Base-by-base conservation (phyloP, 92 coral and sea anemone species). In the Zoanthus sansibaricus region DNA sequence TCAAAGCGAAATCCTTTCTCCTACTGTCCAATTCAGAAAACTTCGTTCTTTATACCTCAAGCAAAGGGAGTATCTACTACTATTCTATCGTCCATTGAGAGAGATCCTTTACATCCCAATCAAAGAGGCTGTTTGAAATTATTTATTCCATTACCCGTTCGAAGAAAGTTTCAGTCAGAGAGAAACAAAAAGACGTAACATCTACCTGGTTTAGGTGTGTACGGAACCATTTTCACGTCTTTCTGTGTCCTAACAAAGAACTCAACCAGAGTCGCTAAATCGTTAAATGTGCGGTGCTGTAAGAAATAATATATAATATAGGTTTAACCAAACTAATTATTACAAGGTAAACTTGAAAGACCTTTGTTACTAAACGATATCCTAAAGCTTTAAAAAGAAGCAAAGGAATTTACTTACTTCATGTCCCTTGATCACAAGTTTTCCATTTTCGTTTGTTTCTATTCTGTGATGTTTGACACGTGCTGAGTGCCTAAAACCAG, bases 401-500 rank as follows among this genome's bases (percentile, higher is more conserved):
- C 14, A 69, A 9, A 2, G 72, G 33, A 17, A 47, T 74, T 20
- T 32, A 48, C 82, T 76, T 62, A 94, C 98, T 93, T 94, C 98
- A 47, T 91, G 91, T 9, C 93, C 95, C 69, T 90, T 93, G 72
- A 96, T 91, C 17, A 92, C 79, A 17, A 96, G 88, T 72, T 85
- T 77, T 20, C 89, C 89, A 20, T 83, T 83, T 15, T 75, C 82
- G 45, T 76, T 77, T 7, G 95, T 92, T 56, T 91, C 93, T 13
- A 96, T 93, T 88, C 93, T 96, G 86, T 96, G 98, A 78, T 96
- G 98, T 10, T 95, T 91, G 62, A 79, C 87, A 66, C 91, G 86
- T 14, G 72, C 91, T 61, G 87, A 75, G 75, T 94, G 98, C 45
- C 98, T 96, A 75, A 12, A 7, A 82, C 72, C 37, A 18, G 21